Conservation (phyloP, 2,113 vertebrate species). For the Bubalus kerabau region DNA sequence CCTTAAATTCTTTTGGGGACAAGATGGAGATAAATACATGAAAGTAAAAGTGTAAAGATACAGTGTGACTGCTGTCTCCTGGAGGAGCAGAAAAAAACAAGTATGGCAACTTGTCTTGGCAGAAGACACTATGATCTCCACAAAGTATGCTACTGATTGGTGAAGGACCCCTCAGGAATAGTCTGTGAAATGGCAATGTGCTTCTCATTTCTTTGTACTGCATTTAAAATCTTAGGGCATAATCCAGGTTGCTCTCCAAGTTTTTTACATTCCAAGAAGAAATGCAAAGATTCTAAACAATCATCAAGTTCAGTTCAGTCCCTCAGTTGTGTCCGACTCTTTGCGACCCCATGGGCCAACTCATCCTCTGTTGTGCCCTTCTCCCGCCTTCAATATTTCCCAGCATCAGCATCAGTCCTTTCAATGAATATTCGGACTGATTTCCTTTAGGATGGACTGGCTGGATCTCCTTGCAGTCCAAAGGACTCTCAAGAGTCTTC, state of each 20-base stretch:
- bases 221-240: conserved; percentile 18
- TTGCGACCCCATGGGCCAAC: not conserved
- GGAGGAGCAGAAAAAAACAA: not conserved
- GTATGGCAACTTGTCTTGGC: not conserved
- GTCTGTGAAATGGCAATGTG: not conserved
- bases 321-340: not conserved
- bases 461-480: not conserved
- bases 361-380: not conserved
- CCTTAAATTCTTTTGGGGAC: not conserved
- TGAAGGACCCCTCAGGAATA: not conserved
- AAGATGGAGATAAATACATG: not conserved
- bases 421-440: not conserved
- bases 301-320: not conserved
- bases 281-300: not conserved
- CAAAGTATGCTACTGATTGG: not conserved
- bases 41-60: not conserved
- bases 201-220: not conserved
- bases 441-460: not conserved
- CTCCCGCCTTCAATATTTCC: not conserved
- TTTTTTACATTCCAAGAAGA: conserved; percentile 6
- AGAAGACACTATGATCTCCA: not conserved
- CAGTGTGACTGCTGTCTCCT: not conserved
- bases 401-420: not conserved
- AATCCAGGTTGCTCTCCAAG: not conserved
- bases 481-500: not conserved